These are phyloP conservation scores for Forbesichthys agassizii DNA, from an alignment of 2,113 vertebrate genomes.

Conservation along the genomic window DNA sequence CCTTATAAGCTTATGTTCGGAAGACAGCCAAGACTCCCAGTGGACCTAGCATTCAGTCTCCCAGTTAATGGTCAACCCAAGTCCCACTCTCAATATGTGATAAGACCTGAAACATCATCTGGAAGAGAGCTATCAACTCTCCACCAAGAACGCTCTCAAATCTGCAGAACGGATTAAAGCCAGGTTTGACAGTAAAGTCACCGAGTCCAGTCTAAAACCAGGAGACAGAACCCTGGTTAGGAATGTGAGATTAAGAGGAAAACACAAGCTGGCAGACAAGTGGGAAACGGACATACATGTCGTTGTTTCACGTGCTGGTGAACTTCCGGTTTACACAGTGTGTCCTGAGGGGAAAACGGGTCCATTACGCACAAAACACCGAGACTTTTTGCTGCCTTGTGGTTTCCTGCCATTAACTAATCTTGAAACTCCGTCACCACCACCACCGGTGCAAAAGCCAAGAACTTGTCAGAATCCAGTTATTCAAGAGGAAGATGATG, in stretches of 20 bases:
- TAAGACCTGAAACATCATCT: not conserved
- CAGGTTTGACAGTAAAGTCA: slow-evolving; percentile 4
- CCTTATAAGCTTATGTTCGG: slow-evolving; percentile 3
- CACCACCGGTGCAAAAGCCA: no score
- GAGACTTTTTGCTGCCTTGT: slow-evolving; percentile 3
- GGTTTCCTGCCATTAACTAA: not conserved
- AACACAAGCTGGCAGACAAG: slow-evolving; percentile 10
- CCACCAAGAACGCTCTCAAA: not conserved
- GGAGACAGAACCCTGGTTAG: slow-evolving; percentile 6
- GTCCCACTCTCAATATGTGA: not conserved
- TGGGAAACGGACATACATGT: not conserved
- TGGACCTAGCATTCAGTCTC: not conserved
- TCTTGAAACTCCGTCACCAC: no score
- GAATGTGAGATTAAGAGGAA: not conserved
- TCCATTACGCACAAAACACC: not conserved
- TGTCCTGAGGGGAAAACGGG: not conserved
- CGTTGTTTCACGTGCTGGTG: not conserved
- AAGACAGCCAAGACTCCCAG: not conserved
- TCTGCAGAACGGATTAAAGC: not conserved
- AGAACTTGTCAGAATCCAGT: no score
- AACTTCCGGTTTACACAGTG: not conserved
- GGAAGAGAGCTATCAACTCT: not conserved
- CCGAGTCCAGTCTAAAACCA: not conserved
- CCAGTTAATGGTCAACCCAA: not conserved
- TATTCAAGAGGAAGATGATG: no score